Evolutionary conservation across 1,140 invertebrate species (phyloP).

Genomic region (Chymomyza costata): DNA sequence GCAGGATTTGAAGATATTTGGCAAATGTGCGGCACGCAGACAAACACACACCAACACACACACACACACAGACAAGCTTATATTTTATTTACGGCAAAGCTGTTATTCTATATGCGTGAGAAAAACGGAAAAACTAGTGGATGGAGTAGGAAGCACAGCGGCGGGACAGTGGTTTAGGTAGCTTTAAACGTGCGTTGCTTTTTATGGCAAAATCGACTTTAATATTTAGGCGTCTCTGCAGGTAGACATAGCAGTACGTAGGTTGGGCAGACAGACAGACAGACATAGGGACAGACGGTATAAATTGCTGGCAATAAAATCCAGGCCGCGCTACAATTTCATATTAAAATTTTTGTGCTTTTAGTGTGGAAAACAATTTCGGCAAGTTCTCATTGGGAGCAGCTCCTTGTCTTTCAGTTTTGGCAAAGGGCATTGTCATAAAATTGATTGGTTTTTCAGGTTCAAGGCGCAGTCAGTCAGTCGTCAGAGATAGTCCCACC

Average conservation of each 20-base stretch:
- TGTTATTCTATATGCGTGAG: conserved; percentile 44
- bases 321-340: conserved; percentile 2
- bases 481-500: no score
- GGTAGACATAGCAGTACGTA: no score
- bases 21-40: conserved; percentile 67
- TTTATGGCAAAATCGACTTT: no score
- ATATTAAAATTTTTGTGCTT: conserved; percentile 62
- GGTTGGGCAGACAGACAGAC: conserved; percentile 21
- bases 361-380: no score
- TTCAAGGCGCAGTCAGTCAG: conserved; percentile 11
- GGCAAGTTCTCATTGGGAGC: conserved; percentile 6
- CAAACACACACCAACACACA: conserved; percentile 25
- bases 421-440: conserved; percentile 3
- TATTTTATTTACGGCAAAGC: conserved; percentile 54
- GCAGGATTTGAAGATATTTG: conserved; percentile 46
- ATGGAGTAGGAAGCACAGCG: not conserved
- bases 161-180: no score
- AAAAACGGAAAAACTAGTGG: conserved; percentile 41
- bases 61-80: conserved; percentile 47
- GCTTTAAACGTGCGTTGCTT: conserved; percentile 61
- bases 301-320: conserved; percentile 40
- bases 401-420: conserved; percentile 3
- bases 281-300: conserved; percentile 9
- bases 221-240: no score
- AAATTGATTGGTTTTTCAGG: conserved; percentile 35